Conservation (phyloP, 2,888 invertebrate genomes). For the Calameuta idolon region DNA sequence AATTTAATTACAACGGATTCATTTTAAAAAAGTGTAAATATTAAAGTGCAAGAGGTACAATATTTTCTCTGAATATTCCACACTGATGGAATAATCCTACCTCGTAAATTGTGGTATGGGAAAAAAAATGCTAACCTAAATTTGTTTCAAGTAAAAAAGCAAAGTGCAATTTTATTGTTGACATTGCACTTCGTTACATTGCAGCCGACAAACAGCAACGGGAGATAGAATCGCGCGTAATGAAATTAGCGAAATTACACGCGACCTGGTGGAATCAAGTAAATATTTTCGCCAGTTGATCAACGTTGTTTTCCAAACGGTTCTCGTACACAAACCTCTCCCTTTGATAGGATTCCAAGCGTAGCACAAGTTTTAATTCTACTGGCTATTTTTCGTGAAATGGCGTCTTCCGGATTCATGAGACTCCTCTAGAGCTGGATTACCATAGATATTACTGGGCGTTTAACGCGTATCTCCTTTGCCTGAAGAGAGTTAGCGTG, state of each 20-base stretch:
- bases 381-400: background rate
- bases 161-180: background rate
- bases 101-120: background rate
- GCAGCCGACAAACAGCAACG: background rate
- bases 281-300: background rate
- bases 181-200: background rate
- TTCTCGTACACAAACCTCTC: background rate
- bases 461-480: slow-evolving; percentile 7
- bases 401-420: background rate
- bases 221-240: background rate
- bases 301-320: background rate
- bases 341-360: background rate
- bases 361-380: background rate
- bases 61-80: background rate
- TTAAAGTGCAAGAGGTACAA: background rate
- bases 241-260: background rate
- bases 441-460: slow-evolving; percentile 7
- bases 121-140: background rate
- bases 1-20: no score
- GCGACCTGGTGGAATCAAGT: background rate
- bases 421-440: background rate
- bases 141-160: background rate
- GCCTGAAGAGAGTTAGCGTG: background rate
- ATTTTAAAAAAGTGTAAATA: background rate
- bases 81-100: background rate